Evolutionary conservation across 2,888 invertebrate species (phyloP).

Genomic region (Acronicta leporina): DNA sequence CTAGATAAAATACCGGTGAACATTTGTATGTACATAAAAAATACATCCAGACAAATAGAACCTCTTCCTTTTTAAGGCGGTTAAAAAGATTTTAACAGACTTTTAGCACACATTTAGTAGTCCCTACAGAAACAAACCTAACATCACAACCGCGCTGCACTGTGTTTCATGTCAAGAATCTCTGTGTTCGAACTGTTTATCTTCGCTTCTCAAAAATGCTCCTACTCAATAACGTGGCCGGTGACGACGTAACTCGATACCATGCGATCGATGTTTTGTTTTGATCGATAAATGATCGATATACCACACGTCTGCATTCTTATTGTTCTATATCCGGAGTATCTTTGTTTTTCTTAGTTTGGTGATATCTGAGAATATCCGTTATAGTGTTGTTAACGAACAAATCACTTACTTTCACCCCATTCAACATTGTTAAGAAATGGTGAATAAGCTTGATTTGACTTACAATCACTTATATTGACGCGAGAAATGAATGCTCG

Average conservation of each 20-base stretch:
- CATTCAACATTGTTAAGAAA: constrained; percentile 4
- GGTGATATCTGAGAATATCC: constrained; percentile 43
- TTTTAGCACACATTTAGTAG: no score
- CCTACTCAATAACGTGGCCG: background rate
- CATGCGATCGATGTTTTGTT: constrained; percentile 64
- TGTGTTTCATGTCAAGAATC: no score
- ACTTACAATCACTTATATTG: background rate
- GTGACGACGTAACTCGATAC: constrained; percentile 56
- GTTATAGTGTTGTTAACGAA: constrained; percentile 34
- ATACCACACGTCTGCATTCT: constrained; percentile 31
- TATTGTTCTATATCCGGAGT: constrained; percentile 42
- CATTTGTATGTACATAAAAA: no score
- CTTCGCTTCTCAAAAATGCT: background rate
- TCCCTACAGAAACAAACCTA: no score
- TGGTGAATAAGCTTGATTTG: constrained; percentile 14
- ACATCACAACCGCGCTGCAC: no score
- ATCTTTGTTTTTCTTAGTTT: constrained; percentile 43
- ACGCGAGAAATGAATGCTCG: background rate
- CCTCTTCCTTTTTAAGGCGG: no score
- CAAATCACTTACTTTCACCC: constrained; percentile 27
- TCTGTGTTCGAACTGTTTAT: background rate
- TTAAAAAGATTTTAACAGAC: no score
- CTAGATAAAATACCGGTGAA: no score
- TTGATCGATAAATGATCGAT: constrained; percentile 63
- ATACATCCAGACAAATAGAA: no score